Percentiles rank a stretch among this genome's conserved stretches.
Evolutionary conservation across 2,113 vertebrate genomes (phyloP).

Genomic region (Myotis yumanensis): DNA sequence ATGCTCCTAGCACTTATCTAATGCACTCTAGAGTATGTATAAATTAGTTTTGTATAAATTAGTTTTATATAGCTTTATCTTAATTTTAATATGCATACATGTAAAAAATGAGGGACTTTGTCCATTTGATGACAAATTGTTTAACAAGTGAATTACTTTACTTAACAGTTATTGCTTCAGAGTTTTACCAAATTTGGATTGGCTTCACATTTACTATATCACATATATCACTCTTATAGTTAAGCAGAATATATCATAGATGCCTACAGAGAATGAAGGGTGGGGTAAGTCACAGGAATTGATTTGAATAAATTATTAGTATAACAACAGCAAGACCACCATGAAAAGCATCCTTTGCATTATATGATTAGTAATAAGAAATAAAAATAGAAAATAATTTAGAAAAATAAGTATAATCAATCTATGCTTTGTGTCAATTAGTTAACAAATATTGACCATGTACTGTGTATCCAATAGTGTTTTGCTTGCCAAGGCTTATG

Average conservation of each 20-base stretch:
- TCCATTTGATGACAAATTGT: background rate
- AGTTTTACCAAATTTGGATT: background rate
- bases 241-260: background rate
- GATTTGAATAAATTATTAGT: conserved; percentile 35
- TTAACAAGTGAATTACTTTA: background rate
- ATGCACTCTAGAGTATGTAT: background rate
- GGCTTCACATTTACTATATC: background rate
- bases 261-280: background rate
- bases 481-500: background rate
- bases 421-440: background rate
- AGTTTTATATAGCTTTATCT: background rate
- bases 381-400: background rate
- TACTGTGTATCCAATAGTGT: background rate
- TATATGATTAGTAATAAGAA: background rate
- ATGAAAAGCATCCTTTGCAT: background rate
- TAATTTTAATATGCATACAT: background rate
- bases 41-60: background rate
- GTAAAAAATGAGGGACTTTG: background rate
- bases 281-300: background rate
- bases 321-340: background rate
- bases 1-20: background rate
- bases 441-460: background rate
- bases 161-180: background rate
- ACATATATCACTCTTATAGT: background rate
- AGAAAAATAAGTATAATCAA: background rate